A percentile compares a stretch with the other conserved stretches of the same genome.
Evolutionary conservation across 2,888 invertebrate genomes (phyloP).

Genomic region (Pollenia labialis): DNA sequence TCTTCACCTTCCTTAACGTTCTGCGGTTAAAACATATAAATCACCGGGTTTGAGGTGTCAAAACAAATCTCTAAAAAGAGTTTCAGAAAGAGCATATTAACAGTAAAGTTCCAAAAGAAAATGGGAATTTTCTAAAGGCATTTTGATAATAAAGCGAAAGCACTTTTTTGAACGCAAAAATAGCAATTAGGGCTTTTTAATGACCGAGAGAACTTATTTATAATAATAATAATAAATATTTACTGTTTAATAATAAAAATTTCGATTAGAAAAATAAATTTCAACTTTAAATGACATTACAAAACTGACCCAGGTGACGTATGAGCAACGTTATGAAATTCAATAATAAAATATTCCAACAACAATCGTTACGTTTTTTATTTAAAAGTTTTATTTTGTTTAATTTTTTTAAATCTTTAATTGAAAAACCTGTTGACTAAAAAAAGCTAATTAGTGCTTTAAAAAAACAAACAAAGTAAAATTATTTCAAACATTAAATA

Average conservation of each 20-base stretch:
- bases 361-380: neutral
- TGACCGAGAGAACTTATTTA: too few relatives aligned
- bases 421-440: neutral
- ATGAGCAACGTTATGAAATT: slow-evolving; percentile 7
- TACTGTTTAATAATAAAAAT: neutral
- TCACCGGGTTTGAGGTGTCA: too few relatives aligned
- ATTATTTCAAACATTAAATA: neutral
- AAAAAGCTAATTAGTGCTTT: neutral
- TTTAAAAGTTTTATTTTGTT: neutral
- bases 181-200: too few relatives aligned
- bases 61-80: too few relatives aligned
- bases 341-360: neutral
- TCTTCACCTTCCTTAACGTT: too few relatives aligned
- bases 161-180: too few relatives aligned
- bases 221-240: too few relatives aligned
- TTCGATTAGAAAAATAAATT: neutral
- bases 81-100: too few relatives aligned
- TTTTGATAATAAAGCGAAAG: too few relatives aligned
- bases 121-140: too few relatives aligned
- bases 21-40: too few relatives aligned
- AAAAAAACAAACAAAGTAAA: neutral
- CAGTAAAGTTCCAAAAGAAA: too few relatives aligned
- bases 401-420: neutral
- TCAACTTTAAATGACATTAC: neutral
- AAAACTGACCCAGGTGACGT: slow-evolving; percentile 29